phyloP scores from a whole-genome alignment of 1,140 invertebrate species.

The Pogonomyrmex barbatus region DNA sequence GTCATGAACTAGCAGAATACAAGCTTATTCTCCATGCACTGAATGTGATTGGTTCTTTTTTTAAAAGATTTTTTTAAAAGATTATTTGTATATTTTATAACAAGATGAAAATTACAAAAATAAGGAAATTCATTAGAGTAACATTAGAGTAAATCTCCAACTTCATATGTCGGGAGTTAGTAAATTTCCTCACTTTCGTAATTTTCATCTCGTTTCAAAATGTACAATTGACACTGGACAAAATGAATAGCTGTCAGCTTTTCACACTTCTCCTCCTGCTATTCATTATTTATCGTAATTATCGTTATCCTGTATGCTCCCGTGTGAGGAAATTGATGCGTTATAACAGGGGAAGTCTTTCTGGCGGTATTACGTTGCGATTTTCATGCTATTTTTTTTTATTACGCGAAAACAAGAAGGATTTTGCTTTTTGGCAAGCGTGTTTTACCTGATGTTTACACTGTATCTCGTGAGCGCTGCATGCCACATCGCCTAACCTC shows the following conservation, averaged over 20 bases:
- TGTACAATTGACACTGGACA: not conserved
- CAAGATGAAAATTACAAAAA: too few relatives aligned
- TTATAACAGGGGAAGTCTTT: not conserved
- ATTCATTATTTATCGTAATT: constrained; percentile 48
- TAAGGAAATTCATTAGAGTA: too few relatives aligned
- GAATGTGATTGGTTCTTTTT: too few relatives aligned
- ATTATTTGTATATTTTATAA: too few relatives aligned
- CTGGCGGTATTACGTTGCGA: not conserved
- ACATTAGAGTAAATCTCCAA: too few relatives aligned
- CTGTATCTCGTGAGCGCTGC: not conserved
- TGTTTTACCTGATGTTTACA: constrained; percentile 29
- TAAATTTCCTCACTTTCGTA: too few relatives aligned
- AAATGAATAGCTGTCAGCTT: constrained; percentile 7
- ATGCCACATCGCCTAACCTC: constrained; percentile 54
- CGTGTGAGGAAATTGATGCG: not conserved
- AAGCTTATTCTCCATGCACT: too few relatives aligned
- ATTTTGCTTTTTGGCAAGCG: not conserved
- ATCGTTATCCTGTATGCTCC: constrained; percentile 9
- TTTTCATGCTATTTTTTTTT: not conserved
- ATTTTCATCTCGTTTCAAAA: too few relatives aligned
- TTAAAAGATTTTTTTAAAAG: too few relatives aligned
- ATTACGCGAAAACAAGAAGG: not conserved
- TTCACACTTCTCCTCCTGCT: too few relatives aligned
- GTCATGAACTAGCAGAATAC: too few relatives aligned
- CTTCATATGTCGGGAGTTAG: too few relatives aligned